A percentile compares a stretch with the other conserved stretches of the same genome.
Conservation (phyloP, 2,797 vertebrate genomes). For the Acanthornis magna region DNA sequence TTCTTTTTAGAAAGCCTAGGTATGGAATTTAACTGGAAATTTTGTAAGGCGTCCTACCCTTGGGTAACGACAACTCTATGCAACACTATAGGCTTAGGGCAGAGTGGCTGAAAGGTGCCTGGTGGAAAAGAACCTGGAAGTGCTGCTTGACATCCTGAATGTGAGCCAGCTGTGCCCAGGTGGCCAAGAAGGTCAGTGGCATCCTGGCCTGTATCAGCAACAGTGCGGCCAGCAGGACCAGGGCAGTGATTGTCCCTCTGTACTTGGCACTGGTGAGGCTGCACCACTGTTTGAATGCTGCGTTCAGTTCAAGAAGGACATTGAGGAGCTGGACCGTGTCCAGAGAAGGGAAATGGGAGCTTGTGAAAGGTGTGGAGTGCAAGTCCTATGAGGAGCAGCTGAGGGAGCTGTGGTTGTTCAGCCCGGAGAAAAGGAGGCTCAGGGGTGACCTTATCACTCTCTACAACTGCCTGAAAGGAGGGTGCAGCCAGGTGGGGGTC, state of each 20-base stretch:
- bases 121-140: accelerated
- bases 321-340: accelerated
- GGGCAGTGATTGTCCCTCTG: accelerated
- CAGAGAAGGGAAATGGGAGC: neutral
- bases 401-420: neutral
- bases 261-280: accelerated
- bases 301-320: neutral
- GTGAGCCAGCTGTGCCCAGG: neutral
- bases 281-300: neutral
- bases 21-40: neutral
- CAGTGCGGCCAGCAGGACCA: accelerated
- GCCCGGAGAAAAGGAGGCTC: neutral
- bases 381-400: neutral
- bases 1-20: neutral
- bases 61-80: neutral
- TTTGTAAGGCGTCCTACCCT: neutral
- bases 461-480: neutral
- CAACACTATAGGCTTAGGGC: neutral
- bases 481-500: accelerated
- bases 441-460: accelerated
- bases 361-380: neutral
- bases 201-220: neutral
- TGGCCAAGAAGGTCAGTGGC: accelerated
- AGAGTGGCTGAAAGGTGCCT: neutral
- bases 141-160: accelerated